Evolutionary conservation across 2,797 vertebrate genomes (phyloP).

Genomic region (Capromys pilorides): DNA sequence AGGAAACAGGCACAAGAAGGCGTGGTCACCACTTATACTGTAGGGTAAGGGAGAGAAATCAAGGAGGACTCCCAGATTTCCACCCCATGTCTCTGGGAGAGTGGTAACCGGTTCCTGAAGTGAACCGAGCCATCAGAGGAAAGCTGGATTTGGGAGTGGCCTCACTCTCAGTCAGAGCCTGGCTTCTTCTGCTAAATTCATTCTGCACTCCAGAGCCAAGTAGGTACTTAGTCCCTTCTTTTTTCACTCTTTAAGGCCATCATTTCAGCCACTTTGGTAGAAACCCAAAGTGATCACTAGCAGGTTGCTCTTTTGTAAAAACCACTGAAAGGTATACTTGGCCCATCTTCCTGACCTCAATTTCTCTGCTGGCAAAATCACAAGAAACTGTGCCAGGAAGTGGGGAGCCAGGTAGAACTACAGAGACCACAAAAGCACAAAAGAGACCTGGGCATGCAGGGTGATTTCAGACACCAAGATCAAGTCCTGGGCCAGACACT

Average conservation of each 20-base stretch:
- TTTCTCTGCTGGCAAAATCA: constrained; percentile 25
- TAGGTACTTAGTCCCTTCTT: not conserved
- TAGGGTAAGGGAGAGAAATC: not conserved
- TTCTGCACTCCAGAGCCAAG: not conserved
- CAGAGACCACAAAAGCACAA: constrained; percentile 38
- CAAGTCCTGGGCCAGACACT: not conserved
- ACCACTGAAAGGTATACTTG: constrained; percentile 53
- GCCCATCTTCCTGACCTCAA: constrained; percentile 57
- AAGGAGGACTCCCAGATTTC: not conserved
- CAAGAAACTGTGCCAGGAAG: constrained; percentile 51
- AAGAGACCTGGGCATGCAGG: not conserved
- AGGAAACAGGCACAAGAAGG: not conserved
- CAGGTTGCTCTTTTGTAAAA: constrained; percentile 38
- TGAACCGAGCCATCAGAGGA: not conserved
- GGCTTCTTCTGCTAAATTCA: not conserved
- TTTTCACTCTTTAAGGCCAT: not conserved
- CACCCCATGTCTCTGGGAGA: not conserved
- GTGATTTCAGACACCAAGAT: constrained; percentile 31
- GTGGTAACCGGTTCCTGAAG: not conserved
- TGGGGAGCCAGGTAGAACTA: not conserved
- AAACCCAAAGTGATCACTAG: not conserved
- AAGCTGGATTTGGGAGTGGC: not conserved
- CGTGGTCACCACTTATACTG: not conserved
- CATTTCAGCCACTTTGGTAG: not conserved
- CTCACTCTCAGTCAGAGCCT: not conserved